Evolutionary conservation across 2,888 invertebrate genomes (phyloP).

Genomic region (Aphodius granarius): DNA sequence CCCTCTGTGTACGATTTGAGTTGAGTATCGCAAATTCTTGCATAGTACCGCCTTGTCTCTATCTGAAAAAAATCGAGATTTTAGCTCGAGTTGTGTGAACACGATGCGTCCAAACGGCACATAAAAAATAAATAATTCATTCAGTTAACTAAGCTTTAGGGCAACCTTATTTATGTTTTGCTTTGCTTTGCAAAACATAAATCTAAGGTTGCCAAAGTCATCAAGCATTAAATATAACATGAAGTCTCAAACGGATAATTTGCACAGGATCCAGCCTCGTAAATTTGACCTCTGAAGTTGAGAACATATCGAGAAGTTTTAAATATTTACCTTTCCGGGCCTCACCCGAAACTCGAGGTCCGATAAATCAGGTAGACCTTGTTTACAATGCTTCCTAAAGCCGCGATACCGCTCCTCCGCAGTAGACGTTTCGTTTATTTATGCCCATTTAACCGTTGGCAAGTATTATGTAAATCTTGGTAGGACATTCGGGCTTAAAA

Average conservation of each 20-base stretch:
- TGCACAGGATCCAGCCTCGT: neutral
- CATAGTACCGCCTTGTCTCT: no score
- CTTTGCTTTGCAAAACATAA: no score
- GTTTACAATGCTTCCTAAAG: neutral
- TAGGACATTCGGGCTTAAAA: constrained; percentile 17
- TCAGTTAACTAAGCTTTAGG: no score
- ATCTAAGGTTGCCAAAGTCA: neutral
- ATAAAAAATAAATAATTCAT: no score
- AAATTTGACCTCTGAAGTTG: neutral
- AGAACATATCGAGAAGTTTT: neutral
- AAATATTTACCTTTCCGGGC: neutral
- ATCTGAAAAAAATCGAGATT: no score
- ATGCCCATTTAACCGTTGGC: constrained; percentile 21
- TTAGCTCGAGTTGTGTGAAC: no score
- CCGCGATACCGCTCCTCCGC: constrained; percentile 4
- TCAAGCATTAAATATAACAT: neutral
- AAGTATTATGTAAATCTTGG: constrained; percentile 26
- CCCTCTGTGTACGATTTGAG: no score
- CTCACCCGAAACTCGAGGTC: neutral
- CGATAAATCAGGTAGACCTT: neutral
- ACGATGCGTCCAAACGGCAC: no score
- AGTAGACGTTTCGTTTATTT: constrained; percentile 19
- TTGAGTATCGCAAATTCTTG: no score
- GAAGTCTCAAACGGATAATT: neutral
- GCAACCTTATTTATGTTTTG: no score